Base-by-base conservation (phyloP, 2,113 vertebrate species). In the Stegastes partitus region DNA sequence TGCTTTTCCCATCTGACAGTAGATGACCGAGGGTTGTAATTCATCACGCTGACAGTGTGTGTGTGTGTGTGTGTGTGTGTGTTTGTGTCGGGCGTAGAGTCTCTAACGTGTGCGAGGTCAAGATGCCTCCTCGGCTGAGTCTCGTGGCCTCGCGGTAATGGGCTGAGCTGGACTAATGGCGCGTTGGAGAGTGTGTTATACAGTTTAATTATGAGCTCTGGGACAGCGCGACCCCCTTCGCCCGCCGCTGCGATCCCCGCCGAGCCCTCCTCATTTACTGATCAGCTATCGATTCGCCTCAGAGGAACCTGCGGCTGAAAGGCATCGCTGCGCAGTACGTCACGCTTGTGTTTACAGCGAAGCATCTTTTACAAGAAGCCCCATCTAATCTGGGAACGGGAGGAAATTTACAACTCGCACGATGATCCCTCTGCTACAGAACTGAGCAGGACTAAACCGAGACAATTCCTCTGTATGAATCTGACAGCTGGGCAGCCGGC, bases 121-220 rank as follows among this genome's bases (percentile, higher is more conserved):
- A 83, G 74, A 82, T 74, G 85, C 81, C 56, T 68, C 55, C 80
- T 68, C 79, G 72, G 68, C 74, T 61, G 14, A 68, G 70, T 79
- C 77, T 68, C 62, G 67, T 90, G 84, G 81, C 87, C 79, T 77
- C 65, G 50, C 25, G 54, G 78, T 91, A 90, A 89, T 86, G 61
- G 90, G 77, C 84, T 57, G 77, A 73, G 74, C 18, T 65, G 79
- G 83, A 81, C 89, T 87, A 88, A 93, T 89, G 74, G 84, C 22
- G 22, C 79, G 62, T 74, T 80, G 81, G 83, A 58, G 74, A 77
- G 79, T 55, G 74, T 70, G 56, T 84, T 81, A 25, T 45, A 59
- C 72, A 34, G 34, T 88, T 88, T 92, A 92, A 93, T 88, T 82
- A 89, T 86, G 86, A 69, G 68, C 71, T 68, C 47, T 87, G 90